Conservation (phyloP, 2,888 invertebrate genomes). For the Linnaemya vulpina region DNA sequence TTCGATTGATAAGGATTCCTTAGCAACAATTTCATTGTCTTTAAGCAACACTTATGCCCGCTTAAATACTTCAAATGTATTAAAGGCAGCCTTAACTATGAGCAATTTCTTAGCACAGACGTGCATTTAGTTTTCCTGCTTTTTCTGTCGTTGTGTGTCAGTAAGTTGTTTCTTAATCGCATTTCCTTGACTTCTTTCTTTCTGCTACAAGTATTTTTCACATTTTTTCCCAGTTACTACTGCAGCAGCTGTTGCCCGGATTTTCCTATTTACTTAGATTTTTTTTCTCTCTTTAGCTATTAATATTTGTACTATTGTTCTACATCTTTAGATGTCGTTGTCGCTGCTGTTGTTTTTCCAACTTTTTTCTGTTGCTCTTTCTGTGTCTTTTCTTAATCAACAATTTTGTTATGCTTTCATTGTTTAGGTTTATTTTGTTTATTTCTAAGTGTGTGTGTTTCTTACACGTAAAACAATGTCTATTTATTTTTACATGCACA, state of each 20-base stretch:
- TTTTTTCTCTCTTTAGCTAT: conserved; percentile 69
- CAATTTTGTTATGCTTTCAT: conserved; percentile 63
- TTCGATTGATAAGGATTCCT: too few species aligned
- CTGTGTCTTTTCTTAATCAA: conserved; percentile 65
- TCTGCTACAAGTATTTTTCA: conserved; percentile 31
- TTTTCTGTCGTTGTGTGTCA: conserved; percentile 8
- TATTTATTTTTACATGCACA: neutral
- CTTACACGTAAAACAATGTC: neutral
- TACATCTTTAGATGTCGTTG: conserved; percentile 14
- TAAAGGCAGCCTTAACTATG: conserved; percentile 11
- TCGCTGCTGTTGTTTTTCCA: conserved; percentile 22
- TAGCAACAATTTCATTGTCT: too few species aligned
- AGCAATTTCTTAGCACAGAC: conserved; percentile 1
- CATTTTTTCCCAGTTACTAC: conserved; percentile 59
- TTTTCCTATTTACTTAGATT: conserved; percentile 27
- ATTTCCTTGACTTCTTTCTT: conserved; percentile 15
- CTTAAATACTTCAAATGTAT: neutral
- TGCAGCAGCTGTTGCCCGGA: conserved; percentile 69
- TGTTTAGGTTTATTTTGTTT: conserved; percentile 55
- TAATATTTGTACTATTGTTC: conserved; percentile 61
- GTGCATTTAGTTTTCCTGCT: neutral
- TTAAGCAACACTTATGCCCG: neutral
- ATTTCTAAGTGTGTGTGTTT: conserved; percentile 1
- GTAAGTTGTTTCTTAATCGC: conserved; percentile 40
- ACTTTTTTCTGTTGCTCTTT: conserved; percentile 59